Evolutionary conservation across 2,113 vertebrate species (phyloP).

Genomic region (Eleginops maclovinus): DNA sequence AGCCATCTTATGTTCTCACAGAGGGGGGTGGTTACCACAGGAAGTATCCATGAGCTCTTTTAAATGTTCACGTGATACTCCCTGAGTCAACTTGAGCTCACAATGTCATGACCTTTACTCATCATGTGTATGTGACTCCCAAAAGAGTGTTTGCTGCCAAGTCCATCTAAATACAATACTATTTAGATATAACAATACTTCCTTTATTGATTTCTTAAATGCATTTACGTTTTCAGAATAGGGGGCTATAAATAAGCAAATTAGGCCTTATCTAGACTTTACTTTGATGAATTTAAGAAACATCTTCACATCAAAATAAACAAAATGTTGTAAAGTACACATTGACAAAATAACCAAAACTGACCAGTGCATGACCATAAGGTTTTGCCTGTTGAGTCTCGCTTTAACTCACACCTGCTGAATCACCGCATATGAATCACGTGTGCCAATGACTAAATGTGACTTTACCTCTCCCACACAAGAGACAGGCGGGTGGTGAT

Average conservation of each 20-base stretch:
- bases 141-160: not conserved
- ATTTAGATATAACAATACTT: too few relatives aligned
- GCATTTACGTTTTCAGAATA: too few relatives aligned
- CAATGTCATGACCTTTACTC: not conserved
- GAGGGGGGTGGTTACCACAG: not conserved
- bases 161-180: not conserved
- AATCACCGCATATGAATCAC: not conserved
- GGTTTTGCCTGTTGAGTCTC: too few relatives aligned
- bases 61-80: slow-evolving; percentile 29
- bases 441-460: slow-evolving; percentile 21
- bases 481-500: slow-evolving; percentile 19
- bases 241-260: too few relatives aligned
- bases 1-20: slow-evolving; percentile 47
- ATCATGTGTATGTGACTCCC: not conserved
- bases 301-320: too few relatives aligned
- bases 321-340: too few relatives aligned
- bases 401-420: slow-evolving; percentile 23
- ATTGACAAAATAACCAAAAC: too few relatives aligned
- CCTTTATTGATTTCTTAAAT: too few relatives aligned
- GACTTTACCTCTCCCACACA: slow-evolving; percentile 12
- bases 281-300: too few relatives aligned
- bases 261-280: too few relatives aligned
- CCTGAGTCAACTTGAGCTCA: slow-evolving; percentile 13
- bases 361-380: too few relatives aligned
- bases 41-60: slow-evolving; percentile 22